Base-by-base conservation (phyloP, 2,888 invertebrate genomes). In the Conops quadrifasciatus region DNA sequence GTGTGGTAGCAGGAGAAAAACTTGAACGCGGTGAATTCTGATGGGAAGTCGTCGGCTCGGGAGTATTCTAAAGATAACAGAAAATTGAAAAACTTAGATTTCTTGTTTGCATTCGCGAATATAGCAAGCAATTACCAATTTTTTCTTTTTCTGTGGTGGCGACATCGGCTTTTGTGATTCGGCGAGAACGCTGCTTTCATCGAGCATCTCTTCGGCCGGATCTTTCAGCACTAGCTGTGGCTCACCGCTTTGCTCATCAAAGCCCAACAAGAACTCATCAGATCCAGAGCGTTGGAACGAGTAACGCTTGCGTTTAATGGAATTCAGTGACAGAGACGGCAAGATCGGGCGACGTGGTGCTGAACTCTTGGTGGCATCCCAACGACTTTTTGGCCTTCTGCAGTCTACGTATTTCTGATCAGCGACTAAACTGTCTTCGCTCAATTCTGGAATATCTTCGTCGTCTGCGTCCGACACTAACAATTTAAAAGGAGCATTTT, bases 171-270 rank as follows among this genome's bases (percentile, higher is more conserved):
- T 70, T 0, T 24, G 53, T 11, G 63, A 19, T 11, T 49, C 65
- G 2, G 47, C 0, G 13, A n/a, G 19, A 13, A 15, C 16, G 2
- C 36, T 43, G 5, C 0, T 11, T 0, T 19, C 43, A 49, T 63
- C 19, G 9, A 2, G 11, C 1, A 60, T 24, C 26, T 67, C 56
- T n/a, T 13, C 59, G 13, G 2, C 24, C 7, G 74, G 73, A 1
- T 70, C 71, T 53, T 77, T 75, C 4, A 13, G 24, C 5, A 76
- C 71, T 19, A 75, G 64, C 49, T 74, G 72, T 3, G 76, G 75
- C 68, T 78, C 75, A 4, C 78, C 78, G 49, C 75, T 78, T 30
- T 70, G 49, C 56, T 78, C 78, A 71, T 78, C 77, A 51, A 78
- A 78, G 11, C 77, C 78, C n/a, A 78, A 58, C n/a, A 78, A 60